phyloP scores from a whole-genome alignment of 2,797 vertebrate species.

The Odontamblyopus lacepedii region DNA sequence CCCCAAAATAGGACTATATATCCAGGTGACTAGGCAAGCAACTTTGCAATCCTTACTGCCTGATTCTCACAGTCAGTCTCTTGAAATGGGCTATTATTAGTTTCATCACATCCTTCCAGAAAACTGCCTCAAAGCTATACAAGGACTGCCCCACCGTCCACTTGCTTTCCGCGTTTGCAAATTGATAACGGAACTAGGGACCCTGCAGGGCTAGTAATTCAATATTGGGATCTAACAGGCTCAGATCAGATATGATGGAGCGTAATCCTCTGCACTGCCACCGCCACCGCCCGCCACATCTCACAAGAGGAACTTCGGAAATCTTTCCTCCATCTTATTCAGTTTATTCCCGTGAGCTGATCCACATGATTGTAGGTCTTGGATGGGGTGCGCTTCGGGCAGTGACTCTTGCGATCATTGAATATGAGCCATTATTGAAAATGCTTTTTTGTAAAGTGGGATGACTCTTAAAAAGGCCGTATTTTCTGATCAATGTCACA shows the following conservation, averaged over 20 bases:
- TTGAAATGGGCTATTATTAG: constrained; percentile 46
- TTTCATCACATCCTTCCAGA: constrained; percentile 43
- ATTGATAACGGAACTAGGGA: constrained; percentile 75
- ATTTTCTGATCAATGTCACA: no score
- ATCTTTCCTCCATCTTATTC: constrained; percentile 30
- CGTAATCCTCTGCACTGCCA: constrained; percentile 71
- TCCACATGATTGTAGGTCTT: background rate
- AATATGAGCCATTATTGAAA: background rate
- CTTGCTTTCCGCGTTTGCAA: constrained; percentile 59
- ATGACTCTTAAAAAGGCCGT: background rate
- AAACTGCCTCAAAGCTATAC: constrained; percentile 43
- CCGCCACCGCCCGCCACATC: constrained; percentile 53
- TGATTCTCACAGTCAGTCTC: constrained; percentile 44
- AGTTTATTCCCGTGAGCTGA: constrained; percentile 4
- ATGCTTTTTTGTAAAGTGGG: background rate
- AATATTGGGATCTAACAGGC: constrained; percentile 78
- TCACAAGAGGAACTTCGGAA: constrained; percentile 52
- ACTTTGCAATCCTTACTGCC: constrained; percentile 21
- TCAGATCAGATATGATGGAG: constrained; percentile 79
- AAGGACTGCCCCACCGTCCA: background rate
- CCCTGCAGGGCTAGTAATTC: constrained; percentile 72
- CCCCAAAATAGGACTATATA: constrained; percentile 42
- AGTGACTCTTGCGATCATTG: background rate
- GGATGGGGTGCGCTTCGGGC: background rate
- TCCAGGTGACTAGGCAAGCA: constrained; percentile 28